phyloP scores from a whole-genome alignment of 2,797 vertebrate genomes.

The Peromyscus eremicus region DNA sequence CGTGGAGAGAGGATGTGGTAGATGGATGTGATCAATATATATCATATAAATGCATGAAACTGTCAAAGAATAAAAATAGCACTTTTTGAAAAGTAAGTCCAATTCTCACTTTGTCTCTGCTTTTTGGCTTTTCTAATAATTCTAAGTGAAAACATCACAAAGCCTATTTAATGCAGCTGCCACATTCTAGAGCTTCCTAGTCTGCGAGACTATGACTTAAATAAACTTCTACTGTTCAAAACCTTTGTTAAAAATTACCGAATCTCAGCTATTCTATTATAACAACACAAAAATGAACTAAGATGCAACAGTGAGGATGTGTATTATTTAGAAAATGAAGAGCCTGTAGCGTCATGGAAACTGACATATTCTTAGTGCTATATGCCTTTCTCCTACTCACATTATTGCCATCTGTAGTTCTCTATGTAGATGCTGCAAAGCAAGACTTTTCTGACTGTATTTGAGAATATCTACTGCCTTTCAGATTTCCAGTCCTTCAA shows the following conservation, averaged over 20 bases:
- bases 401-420: background rate
- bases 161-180: rapidly evolving
- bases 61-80: background rate
- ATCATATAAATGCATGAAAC: background rate
- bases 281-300: background rate
- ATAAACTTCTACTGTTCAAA: background rate
- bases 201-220: background rate
- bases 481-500: background rate
- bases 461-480: background rate
- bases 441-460: background rate
- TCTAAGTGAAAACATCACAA: background rate
- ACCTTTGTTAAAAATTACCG: background rate
- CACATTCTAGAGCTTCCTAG: background rate
- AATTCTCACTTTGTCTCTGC: background rate
- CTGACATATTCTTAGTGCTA: background rate
- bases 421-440: background rate
- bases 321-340: background rate
- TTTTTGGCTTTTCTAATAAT: background rate
- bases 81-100: background rate
- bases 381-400: background rate
- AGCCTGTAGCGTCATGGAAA: background rate
- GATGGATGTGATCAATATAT: background rate
- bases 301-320: background rate
- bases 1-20: background rate
- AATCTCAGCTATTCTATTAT: background rate